These are phyloP conservation scores for Drosophila longiperda DNA, from an alignment of 2,888 invertebrate genomes.

Conservation along the genomic window DNA sequence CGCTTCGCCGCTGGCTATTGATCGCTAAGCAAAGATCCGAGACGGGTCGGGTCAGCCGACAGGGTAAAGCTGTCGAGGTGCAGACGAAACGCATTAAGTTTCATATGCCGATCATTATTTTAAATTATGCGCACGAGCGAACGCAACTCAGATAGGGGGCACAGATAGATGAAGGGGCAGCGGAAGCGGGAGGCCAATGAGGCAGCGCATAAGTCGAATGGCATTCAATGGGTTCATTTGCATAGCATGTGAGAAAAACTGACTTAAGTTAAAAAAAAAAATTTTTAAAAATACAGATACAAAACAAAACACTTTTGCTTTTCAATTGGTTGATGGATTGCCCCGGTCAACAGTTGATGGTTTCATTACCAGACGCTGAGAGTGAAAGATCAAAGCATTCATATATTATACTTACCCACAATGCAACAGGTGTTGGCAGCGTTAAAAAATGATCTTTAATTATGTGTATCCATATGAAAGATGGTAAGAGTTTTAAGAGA, in stretches of 20 bases:
- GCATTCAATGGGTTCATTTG: constrained; percentile 71
- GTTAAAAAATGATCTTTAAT: neutral
- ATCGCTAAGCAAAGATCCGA: constrained; percentile 66
- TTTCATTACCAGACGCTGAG: constrained; percentile 52
- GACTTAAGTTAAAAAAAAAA: constrained; percentile 32
- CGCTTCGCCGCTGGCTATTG: constrained; percentile 46
- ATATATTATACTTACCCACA: neutral
- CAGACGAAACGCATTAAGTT: constrained; percentile 78
- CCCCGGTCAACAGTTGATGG: constrained; percentile 62
- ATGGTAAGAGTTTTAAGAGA: neutral
- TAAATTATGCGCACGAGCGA: constrained; percentile 80
- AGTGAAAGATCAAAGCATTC: constrained; percentile 25
- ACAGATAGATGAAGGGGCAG: neutral
- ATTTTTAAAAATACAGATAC: neutral
- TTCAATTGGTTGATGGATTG: constrained; percentile 65
- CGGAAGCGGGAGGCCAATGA: constrained; percentile 21
- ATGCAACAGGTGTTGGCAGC: constrained; percentile 35
- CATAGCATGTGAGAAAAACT: constrained; percentile 67
- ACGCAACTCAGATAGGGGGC: constrained; percentile 22
- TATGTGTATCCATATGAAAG: neutral
- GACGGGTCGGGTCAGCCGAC: constrained; percentile 29
- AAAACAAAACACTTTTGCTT: constrained; percentile 53
- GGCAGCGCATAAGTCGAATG: constrained; percentile 69
- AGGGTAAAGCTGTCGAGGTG: constrained; percentile 20
- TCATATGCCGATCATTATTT: constrained; percentile 77